Conservation (phyloP, 2,888 invertebrate genomes). For the Nezara viridula region DNA sequence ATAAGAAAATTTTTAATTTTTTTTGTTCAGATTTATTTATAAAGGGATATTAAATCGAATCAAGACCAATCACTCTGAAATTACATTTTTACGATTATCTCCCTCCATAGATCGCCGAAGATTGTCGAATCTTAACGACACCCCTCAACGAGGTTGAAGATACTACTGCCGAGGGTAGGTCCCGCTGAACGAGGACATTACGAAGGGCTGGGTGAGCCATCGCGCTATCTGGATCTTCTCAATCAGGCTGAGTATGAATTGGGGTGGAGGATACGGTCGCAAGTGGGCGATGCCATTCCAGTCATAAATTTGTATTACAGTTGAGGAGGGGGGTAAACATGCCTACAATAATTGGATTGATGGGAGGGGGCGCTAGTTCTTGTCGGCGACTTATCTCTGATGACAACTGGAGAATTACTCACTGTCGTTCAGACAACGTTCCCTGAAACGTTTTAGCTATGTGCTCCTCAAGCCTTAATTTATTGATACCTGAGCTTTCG, state of each 20-base stretch:
- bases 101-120: not conserved
- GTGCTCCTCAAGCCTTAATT: too few relatives aligned
- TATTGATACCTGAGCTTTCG: too few relatives aligned
- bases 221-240: not conserved
- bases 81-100: slow-evolving; percentile 1
- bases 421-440: not conserved
- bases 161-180: not conserved
- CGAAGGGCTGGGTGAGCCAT: not conserved
- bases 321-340: not conserved
- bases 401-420: not conserved
- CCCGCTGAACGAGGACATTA: not conserved
- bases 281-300: slow-evolving; percentile 29
- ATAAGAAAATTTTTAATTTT: too few relatives aligned
- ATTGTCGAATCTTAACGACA: not conserved
- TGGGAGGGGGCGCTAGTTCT: slow-evolving; percentile 19
- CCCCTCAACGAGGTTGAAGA: not conserved
- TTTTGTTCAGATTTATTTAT: too few relatives aligned
- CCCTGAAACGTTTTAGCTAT: too few relatives aligned
- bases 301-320: slow-evolving; percentile 27
- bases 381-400: not conserved
- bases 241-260: slow-evolving; percentile 22
- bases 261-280: not conserved
- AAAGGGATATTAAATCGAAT: too few relatives aligned
- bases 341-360: slow-evolving; percentile 31
- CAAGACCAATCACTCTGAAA: not conserved